These are phyloP conservation scores for Thamnophis sirtalis DNA, from an alignment of 2,113 vertebrate species.

Conservation along the genomic window DNA sequence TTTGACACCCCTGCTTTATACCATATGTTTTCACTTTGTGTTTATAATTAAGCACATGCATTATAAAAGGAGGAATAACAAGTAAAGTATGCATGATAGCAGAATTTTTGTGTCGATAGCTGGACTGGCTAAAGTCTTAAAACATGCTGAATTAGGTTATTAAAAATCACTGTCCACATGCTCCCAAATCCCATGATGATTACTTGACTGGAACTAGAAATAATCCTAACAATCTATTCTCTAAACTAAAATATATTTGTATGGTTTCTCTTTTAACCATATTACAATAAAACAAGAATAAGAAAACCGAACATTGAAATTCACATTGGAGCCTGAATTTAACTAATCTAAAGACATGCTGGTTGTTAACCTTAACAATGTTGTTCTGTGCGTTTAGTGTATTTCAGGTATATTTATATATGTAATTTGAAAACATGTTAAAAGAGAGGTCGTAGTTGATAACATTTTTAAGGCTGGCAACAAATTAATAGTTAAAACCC, in stretches of 20 bases:
- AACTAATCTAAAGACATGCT: background rate
- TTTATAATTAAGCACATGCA: background rate
- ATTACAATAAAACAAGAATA: background rate
- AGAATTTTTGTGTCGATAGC: background rate
- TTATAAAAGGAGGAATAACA: background rate
- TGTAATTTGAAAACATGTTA: background rate
- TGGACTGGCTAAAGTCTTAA: background rate
- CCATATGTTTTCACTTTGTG: background rate
- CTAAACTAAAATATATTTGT: background rate
- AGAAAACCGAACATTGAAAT: background rate
- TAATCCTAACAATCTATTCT: background rate
- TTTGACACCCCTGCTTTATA: no score
- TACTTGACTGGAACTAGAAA: slow-evolving; percentile 4
- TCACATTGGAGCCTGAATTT: background rate
- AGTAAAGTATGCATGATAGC: background rate
- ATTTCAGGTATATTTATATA: background rate
- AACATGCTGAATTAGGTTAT: background rate
- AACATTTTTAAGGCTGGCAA: background rate
- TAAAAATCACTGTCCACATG: background rate
- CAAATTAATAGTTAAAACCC: background rate
- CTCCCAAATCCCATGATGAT: slow-evolving; percentile 6
- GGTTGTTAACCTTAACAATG: background rate
- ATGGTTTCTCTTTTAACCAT: background rate
- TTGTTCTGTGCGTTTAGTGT: background rate
- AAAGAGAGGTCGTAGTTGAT: background rate